A percentile compares a stretch with the other conserved stretches of the same genome.
Conservation (phyloP, 2,797 vertebrate genomes). For the Botia kubotai region DNA sequence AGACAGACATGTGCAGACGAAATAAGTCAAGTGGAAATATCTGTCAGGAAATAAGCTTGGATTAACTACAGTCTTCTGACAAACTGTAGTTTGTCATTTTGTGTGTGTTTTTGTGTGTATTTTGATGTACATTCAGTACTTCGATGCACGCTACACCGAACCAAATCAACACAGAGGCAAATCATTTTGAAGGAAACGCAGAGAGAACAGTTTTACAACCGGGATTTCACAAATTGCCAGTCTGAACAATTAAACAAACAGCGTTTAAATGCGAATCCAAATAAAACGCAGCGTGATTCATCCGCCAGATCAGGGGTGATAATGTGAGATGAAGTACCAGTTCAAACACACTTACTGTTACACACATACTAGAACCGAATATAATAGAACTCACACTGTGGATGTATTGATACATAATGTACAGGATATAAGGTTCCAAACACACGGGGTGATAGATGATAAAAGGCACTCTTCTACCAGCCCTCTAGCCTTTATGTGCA, state of each 20-base stretch:
- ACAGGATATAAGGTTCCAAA: slow-evolving; percentile 38
- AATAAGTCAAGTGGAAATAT: not conserved
- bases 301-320: slow-evolving; percentile 39
- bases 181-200: slow-evolving; percentile 2
- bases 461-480: slow-evolving; percentile 23
- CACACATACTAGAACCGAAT: not conserved
- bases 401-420: not conserved
- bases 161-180: slow-evolving; percentile 8
- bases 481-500: slow-evolving; percentile 21
- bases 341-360: slow-evolving; percentile 10
- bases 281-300: slow-evolving; percentile 45
- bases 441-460: slow-evolving; percentile 11
- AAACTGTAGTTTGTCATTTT: not conserved
- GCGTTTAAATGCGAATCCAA: slow-evolving; percentile 18
- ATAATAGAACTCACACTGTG: slow-evolving; percentile 1
- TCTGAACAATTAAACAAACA: slow-evolving; percentile 33
- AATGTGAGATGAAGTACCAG: slow-evolving; percentile 42
- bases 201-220: slow-evolving; percentile 1
- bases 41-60: not conserved
- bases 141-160: not conserved
- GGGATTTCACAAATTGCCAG: not conserved
- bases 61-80: not conserved
- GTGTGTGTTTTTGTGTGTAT: not conserved
- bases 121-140: not conserved
- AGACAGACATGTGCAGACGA: not conserved